Base-by-base conservation (phyloP, 2,888 invertebrate genomes). In the Xestia rhomboidea region DNA sequence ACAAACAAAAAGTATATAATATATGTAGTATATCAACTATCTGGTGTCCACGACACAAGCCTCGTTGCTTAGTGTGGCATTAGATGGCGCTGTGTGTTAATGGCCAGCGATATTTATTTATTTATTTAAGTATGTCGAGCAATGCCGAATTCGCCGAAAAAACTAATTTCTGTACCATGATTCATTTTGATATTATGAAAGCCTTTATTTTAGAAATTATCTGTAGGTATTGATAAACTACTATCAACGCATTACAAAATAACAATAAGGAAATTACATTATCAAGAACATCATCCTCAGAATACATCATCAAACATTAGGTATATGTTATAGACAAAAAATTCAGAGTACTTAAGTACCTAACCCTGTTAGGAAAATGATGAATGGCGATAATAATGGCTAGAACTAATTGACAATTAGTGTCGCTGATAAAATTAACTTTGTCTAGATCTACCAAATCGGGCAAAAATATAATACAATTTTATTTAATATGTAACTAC, bases 381-480 rank as follows among this genome's bases (percentile, higher is more conserved):
- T 62, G 24, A n/a, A 73, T 0, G 15, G 21, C 44, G 82, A 85
- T 79, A 82, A 70, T 38, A 44, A 75, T 34, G 34, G 15, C 11
- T 57, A 54, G 24, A 38, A 64, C 67, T 84, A 84, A 85, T 85
- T 77, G 54, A 75, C 49, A 73, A 77, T 72, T 66, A 77, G 60
- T 81, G 76, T 85, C 57, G 68, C 60, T 83, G 86, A 83, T 86
- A 76, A 80, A 54, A 57, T 49, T 5, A 57, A 27, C 44, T 68
- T 57, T 41, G n/a, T n/a, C 13, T 62, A 6, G 27, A 38, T 68
- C 57, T 60, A 66, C 13, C 30, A 49, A 72, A 41, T 18, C n/a
- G 13, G n/a, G 15, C 15, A 38, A n/a, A 44, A 13, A 54, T 70
- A 63, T 2, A 1, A 34, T 34, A 2, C 4, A 4, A 4, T 34